phyloP scores from a whole-genome alignment of 2,797 vertebrate species.

The Synaphobranchus kaupii region DNA sequence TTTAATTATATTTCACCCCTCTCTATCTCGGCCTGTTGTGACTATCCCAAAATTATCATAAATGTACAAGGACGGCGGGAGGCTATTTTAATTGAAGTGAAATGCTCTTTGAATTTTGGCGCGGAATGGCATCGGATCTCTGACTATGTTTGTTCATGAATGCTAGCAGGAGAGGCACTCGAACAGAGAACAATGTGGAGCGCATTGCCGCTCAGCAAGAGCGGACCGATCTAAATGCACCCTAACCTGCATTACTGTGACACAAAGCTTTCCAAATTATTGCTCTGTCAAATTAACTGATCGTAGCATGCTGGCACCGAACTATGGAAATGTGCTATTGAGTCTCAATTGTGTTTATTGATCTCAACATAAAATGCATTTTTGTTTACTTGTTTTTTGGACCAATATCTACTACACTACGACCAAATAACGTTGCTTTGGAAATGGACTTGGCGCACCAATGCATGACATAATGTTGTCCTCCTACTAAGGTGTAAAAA shows the following conservation, averaged over 20 bases:
- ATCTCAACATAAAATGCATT: neutral
- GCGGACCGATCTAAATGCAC: neutral
- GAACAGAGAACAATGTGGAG: neutral
- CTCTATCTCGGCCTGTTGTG: neutral
- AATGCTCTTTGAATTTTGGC: neutral
- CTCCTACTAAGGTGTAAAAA: neutral
- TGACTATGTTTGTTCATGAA: conserved; percentile 6
- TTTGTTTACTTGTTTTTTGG: neutral
- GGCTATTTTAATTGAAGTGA: neutral
- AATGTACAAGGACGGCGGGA: neutral
- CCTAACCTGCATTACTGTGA: neutral
- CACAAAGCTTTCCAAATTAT: neutral
- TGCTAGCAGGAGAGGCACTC: neutral
- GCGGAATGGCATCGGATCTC: neutral
- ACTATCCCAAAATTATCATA: neutral
- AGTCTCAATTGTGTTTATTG: neutral
- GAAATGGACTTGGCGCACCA: neutral
- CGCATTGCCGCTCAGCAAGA: neutral
- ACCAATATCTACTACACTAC: neutral
- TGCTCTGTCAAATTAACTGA: neutral
- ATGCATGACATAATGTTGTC: neutral
- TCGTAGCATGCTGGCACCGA: neutral
- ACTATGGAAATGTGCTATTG: neutral
- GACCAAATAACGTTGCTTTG: neutral
- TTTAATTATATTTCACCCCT: neutral